Evolutionary conservation across 2,113 vertebrate species (phyloP), one percentile per base, ranked within the genome.

Genomic region (Chaetodon trifascialis): DNA sequence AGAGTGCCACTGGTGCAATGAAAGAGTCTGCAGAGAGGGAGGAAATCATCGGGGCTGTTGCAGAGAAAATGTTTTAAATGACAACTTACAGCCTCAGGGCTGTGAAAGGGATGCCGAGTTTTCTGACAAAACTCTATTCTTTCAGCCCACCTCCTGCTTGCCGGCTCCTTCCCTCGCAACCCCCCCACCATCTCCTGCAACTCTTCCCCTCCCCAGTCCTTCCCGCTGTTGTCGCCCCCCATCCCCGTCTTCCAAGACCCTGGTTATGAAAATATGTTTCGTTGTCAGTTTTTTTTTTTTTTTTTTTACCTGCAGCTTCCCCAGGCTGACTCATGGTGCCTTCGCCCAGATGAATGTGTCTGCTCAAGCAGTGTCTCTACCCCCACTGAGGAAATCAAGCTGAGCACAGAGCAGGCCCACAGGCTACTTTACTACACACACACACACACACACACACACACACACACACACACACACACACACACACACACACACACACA

Each of bases 211-310:
- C 52, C 36, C 14, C 38, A 69, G 65, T 79, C 72, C 69, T 58
- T 65, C 70, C 70, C 58, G 17, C 58, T 23, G 19, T n/a, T n/a
- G 19, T 14, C 16, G 16, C 9, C 17, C 4, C 4, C 34, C 11
- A 40, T 14, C 4, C 25, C 11, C 64, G 60, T 49, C 63, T 81
- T 86, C 58, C 67, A 25, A 72, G 59, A 58, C 75, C 47, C n/a
- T 80, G 68, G 69, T 88, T 86, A 78, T 80, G 86, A 88, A 90
- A 87, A 90, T 86, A 82, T 78, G 83, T 88, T 86, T 84, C 5
- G 23, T 83, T 90, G 81, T 84, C 85, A 84, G 17, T 79, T 68
- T 40, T 52, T 77, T 84, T 76, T 62, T 79, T 68, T 40, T 52
- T 77, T 84, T 76, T 62, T 64, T 69, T 55, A 90, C 88, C 91